phyloP scores from a whole-genome alignment of 2,888 invertebrate genomes.

The Pogonocherus hispidulus region DNA sequence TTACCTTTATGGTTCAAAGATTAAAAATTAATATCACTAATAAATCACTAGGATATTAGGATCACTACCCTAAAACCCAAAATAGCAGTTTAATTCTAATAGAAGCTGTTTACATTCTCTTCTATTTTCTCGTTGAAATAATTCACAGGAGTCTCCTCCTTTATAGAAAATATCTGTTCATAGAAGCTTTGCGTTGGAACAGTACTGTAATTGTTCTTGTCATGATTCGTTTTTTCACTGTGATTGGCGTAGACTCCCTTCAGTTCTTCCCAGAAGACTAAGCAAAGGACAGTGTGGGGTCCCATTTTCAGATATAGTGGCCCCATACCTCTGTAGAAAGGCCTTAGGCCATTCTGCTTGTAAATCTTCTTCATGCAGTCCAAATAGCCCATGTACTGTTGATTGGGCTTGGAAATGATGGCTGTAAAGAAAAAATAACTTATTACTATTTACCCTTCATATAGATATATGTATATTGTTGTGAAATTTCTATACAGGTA shows the following conservation, averaged over 20 bases:
- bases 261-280: conserved; percentile 89
- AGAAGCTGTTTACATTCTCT: conserved; percentile 22
- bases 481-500: too few relatives aligned
- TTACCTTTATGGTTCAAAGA: not conserved
- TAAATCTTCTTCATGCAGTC: conserved; percentile 78
- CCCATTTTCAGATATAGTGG: conserved; percentile 90
- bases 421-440: conserved; percentile 20
- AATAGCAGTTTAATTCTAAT: conserved; percentile 36
- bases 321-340: conserved; percentile 90
- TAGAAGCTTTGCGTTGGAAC: conserved; percentile 43
- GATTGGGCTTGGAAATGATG: conserved; percentile 53
- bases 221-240: conserved; percentile 28
- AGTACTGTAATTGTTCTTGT: conserved; percentile 11
- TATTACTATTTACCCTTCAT: not conserved
- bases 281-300: conserved; percentile 88
- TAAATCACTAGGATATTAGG: not conserved
- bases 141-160: not conserved
- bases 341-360: conserved; percentile 72
- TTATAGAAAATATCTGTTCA: conserved; percentile 44
- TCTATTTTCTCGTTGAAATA: conserved; percentile 36
- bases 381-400: conserved; percentile 78
- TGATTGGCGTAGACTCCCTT: conserved; percentile 71
- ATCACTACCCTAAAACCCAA: not conserved
- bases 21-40: conserved; percentile 7
- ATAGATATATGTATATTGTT: too few relatives aligned